Conservation (phyloP, 2,888 invertebrate genomes). For the Pterostichus niger region DNA sequence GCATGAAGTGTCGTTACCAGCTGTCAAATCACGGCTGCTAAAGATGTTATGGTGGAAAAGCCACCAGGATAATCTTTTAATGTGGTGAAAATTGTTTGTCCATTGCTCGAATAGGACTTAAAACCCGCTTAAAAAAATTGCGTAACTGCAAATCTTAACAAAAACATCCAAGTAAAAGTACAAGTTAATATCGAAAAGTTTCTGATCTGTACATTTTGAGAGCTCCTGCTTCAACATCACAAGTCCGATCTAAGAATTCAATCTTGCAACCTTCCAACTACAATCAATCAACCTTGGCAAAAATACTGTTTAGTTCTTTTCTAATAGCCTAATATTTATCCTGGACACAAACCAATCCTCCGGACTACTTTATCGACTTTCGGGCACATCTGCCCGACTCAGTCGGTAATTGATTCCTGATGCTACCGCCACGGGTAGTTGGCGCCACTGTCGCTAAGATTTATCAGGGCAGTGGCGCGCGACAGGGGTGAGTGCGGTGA, state of each 20-base stretch:
- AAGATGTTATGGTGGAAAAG: too few relatives aligned
- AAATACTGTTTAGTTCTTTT: conserved; percentile 7
- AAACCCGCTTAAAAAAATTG: too few relatives aligned
- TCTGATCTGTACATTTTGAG: neutral
- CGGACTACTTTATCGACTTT: conserved; percentile 23
- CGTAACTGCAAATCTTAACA: too few relatives aligned
- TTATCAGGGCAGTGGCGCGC: conserved; percentile 3
- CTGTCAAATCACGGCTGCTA: too few relatives aligned
- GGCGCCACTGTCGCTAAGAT: conserved; percentile 42
- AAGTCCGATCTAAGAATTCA: neutral
- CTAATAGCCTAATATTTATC: conserved; percentile 43
- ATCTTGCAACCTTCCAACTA: neutral
- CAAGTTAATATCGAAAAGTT: too few relatives aligned
- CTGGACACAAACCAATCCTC: conserved; percentile 12
- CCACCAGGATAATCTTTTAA: too few relatives aligned
- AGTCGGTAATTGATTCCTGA: conserved; percentile 55
- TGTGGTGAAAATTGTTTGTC: too few relatives aligned
- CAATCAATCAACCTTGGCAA: neutral
- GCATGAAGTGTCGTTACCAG: too few relatives aligned
- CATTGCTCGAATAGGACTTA: too few relatives aligned
- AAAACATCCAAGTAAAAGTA: too few relatives aligned
- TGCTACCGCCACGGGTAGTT: conserved; percentile 22
- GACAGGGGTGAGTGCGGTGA: conserved; percentile 26
- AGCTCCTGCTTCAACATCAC: neutral
- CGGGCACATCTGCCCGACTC: conserved; percentile 25